phyloP scores from a whole-genome alignment of 2,888 invertebrate species.

The Drosophila paranaensis region DNA sequence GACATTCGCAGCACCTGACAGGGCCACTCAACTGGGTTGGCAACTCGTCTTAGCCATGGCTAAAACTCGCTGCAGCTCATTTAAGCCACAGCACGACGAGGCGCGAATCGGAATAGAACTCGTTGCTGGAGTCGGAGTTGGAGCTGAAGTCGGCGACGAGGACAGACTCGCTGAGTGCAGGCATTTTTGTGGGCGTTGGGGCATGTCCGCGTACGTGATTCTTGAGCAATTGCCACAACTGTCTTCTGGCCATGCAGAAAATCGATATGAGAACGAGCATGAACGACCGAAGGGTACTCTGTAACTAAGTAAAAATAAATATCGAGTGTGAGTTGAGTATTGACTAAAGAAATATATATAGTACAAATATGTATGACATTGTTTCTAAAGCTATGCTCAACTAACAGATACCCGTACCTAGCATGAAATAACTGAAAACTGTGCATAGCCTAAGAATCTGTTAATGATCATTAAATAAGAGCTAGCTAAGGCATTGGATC shows the following conservation, averaged over 20 bases:
- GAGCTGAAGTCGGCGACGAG: constrained; percentile 1
- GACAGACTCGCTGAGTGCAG: constrained; percentile 16
- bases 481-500: not conserved
- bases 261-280: constrained; percentile 36
- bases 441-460: not conserved
- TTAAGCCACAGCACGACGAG: constrained; percentile 56
- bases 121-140: not conserved
- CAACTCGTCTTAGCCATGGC: constrained; percentile 29
- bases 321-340: too few relatives aligned
- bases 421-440: not conserved
- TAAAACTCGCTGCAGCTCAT: constrained; percentile 27
- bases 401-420: not conserved
- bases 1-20: constrained; percentile 52
- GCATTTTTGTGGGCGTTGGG: constrained; percentile 49
- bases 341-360: not conserved
- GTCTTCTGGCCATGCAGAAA: constrained; percentile 39
- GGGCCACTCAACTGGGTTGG: constrained; percentile 32
- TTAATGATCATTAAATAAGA: not conserved
- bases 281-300: not conserved
- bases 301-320: too few relatives aligned
- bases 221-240: constrained; percentile 53
- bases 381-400: not conserved
- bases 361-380: too few relatives aligned
- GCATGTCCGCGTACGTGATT: constrained; percentile 68
- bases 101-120: constrained; percentile 11